A percentile compares a stretch with the other conserved stretches of the same genome.
phyloP scores from a whole-genome alignment of 1,140 invertebrate genomes.

The Andricus grossulariae region DNA sequence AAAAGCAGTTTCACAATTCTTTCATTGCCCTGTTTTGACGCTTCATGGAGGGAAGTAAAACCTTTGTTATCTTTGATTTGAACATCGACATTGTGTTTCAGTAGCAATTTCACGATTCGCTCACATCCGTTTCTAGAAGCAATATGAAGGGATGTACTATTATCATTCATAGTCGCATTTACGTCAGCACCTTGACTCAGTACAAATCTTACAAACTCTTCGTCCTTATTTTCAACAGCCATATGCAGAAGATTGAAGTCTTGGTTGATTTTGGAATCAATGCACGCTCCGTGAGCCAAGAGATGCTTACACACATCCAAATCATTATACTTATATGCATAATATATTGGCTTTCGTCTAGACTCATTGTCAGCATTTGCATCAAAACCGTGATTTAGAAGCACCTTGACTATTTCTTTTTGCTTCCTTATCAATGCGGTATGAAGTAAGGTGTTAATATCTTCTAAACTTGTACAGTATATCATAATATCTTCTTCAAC shows the following conservation, averaged over 20 bases:
- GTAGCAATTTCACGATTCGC: slow-evolving; percentile 61
- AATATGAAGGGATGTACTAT: slow-evolving; percentile 74
- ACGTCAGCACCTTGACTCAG: slow-evolving; percentile 71
- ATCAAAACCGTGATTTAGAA: not conserved
- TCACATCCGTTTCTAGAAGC: slow-evolving; percentile 75
- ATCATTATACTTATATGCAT: not conserved
- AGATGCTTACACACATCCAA: not conserved
- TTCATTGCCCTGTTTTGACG: not conserved
- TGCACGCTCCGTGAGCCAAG: not conserved
- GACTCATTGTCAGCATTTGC: not conserved
- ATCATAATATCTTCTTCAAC: not conserved
- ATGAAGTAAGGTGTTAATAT: not conserved
- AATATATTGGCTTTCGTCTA: not conserved
- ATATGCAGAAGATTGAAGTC: not conserved
- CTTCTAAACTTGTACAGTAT: not conserved
- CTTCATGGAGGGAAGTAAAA: not conserved
- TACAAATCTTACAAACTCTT: slow-evolving; percentile 70
- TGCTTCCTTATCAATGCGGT: not conserved
- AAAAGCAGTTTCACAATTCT: not conserved
- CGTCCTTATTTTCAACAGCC: slow-evolving; percentile 71
- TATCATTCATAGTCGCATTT: slow-evolving; percentile 70
- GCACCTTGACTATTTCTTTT: not conserved
- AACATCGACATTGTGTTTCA: slow-evolving; percentile 44
- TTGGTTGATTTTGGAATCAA: not conserved
- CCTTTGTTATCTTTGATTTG: slow-evolving; percentile 38